phyloP scores from a whole-genome alignment of 2,888 invertebrate species.

The Abrostola tripartita region DNA sequence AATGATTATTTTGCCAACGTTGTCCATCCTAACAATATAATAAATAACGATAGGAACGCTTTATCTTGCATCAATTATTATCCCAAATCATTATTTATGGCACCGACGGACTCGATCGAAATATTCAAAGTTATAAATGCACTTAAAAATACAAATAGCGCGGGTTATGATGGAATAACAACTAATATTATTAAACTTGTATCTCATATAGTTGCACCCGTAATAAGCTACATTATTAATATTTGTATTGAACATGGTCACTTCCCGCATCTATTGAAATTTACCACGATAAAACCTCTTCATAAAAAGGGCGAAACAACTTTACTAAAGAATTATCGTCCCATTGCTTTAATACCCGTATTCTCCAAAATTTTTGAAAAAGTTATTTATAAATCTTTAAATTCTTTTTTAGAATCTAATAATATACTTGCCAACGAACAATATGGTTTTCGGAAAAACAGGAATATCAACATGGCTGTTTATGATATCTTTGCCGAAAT shows the following conservation, averaged over 20 bases:
- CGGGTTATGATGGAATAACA: constrained; percentile 3
- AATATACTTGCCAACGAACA: constrained; percentile 6
- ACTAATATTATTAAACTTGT: not conserved
- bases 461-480: constrained; percentile 2
- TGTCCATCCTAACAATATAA: not conserved
- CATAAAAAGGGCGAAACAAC: constrained; percentile 11
- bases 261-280: too few relatives aligned
- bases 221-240: too few relatives aligned
- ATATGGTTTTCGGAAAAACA: constrained; percentile 1
- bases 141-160: constrained; percentile 7
- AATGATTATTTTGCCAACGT: constrained; percentile 7
- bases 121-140: too few relatives aligned
- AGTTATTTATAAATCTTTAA: not conserved
- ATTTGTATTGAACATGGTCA: too few relatives aligned
- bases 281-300: too few relatives aligned
- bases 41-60: not conserved
- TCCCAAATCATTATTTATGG: constrained; percentile 10
- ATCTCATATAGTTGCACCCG: constrained; percentile 5
- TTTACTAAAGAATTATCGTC: not conserved
- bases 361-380: constrained; percentile 4
- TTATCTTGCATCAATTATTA: not conserved
- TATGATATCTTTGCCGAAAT: not conserved
- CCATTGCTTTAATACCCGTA: constrained; percentile 9
- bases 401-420: constrained; percentile 8
- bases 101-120: constrained; percentile 2